Evolutionary conservation across 2,797 vertebrate genomes (phyloP), one percentile per base, ranked within the genome.

Genomic region (Sebastes minor): DNA sequence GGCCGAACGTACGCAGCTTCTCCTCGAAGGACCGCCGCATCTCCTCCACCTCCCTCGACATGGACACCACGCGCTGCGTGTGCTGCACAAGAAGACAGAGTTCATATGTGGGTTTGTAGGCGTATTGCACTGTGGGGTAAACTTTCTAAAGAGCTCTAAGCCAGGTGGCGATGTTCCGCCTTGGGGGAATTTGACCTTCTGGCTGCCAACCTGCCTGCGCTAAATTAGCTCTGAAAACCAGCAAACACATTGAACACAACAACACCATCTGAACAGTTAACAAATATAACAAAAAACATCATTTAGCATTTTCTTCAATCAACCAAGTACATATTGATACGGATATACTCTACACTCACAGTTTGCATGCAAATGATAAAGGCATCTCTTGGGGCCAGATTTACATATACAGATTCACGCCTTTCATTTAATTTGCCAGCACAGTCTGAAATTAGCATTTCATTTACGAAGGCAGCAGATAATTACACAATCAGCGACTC

Each of bases 21-120:
- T 99, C 98, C 88, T 99, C 98, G 14, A 99, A 99, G 83, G 97
- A 97, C 84, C 96, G 97, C 13, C 98, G 96, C 91, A 99, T 99
- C 90, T 99, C 99, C 95, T 99, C 98, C 74, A 99, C 98, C 93
- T 99, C 98, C 83, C 98, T 95, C 0, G 98, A 98, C 98, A 99
- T 99, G 86, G 97, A 97, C 16, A 99, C 97, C 83, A 99, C 96
- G 2, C 97, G 97, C 42, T 99, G 98, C 5, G 98, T 98, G 86
- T 99, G 98, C 93, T 99, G 96, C 62, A 67, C 23, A 9, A 68
- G 55, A 18, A 71, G 59, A 76, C 6, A 30, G 35, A 25, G 69
- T 78, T 64, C 73, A 84, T 86, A 67, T 83, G 25, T 71, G 66
- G 85, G 73, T 71, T 68, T 74, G 68, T 49, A 20, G 76, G 61